phyloP scores from a whole-genome alignment of 2,113 vertebrate genomes.

The Hippotragus niger region DNA sequence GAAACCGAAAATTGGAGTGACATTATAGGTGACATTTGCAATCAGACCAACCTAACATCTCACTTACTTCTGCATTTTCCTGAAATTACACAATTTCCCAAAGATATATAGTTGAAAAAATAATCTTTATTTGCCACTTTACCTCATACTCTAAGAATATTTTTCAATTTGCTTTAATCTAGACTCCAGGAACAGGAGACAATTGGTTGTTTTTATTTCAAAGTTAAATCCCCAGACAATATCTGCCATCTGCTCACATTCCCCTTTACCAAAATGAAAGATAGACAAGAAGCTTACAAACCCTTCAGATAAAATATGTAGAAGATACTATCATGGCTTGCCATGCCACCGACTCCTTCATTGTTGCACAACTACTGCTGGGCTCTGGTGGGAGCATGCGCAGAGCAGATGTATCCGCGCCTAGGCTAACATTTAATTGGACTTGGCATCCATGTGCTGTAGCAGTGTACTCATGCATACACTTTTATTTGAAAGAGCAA shows the following conservation, averaged over 20 bases:
- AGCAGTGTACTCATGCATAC: neutral
- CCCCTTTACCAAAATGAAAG: neutral
- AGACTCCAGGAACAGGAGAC: neutral
- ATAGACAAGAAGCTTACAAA: neutral
- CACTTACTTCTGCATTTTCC: neutral
- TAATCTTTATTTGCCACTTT: neutral
- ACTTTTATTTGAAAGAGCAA: slow-evolving; percentile 36
- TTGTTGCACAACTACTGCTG: neutral
- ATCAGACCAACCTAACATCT: neutral
- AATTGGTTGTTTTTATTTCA: neutral
- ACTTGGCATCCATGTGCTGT: neutral
- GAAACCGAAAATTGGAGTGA: neutral
- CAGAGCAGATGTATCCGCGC: neutral
- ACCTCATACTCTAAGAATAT: neutral
- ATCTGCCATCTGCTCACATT: neutral
- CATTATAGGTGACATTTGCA: neutral
- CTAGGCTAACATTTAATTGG: neutral
- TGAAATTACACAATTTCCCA: neutral
- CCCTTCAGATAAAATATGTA: neutral
- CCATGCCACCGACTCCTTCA: neutral
- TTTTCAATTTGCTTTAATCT: neutral
- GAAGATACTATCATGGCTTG: neutral
- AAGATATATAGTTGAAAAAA: neutral
- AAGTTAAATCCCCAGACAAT: neutral
- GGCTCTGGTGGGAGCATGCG: neutral